phyloP scores from a whole-genome alignment of 2,113 vertebrate species.

The Cebus imitator region DNA sequence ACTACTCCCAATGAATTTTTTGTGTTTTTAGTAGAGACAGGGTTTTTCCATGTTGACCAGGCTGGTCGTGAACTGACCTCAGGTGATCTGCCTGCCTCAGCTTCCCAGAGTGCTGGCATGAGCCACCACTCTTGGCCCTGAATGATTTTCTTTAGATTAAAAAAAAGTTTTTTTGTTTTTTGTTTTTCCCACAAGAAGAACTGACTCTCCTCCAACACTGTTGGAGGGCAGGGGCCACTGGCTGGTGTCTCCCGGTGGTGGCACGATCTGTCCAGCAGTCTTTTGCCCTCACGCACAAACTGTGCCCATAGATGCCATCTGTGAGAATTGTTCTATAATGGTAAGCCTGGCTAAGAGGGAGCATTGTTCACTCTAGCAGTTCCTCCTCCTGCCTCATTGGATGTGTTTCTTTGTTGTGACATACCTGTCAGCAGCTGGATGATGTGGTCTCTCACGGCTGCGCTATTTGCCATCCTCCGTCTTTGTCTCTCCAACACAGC shows the following conservation, averaged over 20 bases:
- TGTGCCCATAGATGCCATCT: background rate
- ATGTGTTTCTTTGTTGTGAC: background rate
- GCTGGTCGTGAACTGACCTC: too few species aligned
- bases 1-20: too few species aligned
- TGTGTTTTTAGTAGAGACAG: too few species aligned
- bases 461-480: background rate
- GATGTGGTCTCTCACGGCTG: background rate
- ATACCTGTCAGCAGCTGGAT: background rate
- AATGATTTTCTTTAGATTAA: background rate
- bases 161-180: background rate
- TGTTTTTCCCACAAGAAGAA: too few species aligned
- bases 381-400: background rate
- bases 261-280: background rate
- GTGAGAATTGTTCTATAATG: background rate
- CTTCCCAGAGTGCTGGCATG: too few species aligned
- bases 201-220: background rate
- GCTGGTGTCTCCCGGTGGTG: accelerated
- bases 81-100: too few species aligned
- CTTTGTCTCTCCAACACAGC: background rate
- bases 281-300: too few species aligned
- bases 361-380: accelerated
- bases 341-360: background rate
- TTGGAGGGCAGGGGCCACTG: accelerated
- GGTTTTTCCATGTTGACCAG: too few species aligned
- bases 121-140: background rate